Conservation (phyloP, 2,888 invertebrate genomes). For the Pachycephus smyrnensis region DNA sequence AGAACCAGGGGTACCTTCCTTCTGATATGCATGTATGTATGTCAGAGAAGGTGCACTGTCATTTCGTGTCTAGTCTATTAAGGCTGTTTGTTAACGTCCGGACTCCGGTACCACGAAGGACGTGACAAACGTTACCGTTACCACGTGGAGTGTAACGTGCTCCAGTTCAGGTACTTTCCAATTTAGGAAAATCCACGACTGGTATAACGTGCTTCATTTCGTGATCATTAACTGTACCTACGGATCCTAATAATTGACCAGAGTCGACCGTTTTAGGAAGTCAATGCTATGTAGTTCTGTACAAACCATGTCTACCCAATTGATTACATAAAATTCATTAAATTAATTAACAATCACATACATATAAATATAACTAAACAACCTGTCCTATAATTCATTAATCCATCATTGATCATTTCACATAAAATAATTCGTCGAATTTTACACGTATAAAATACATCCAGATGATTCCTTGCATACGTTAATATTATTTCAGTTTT, state of each 20-base stretch:
- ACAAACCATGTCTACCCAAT: neutral
- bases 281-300: neutral
- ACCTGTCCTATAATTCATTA: neutral
- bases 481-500: neutral
- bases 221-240: neutral
- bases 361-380: neutral
- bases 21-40: slow-evolving; percentile 28
- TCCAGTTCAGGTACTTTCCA: slow-evolving; percentile 34
- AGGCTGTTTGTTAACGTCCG: slow-evolving; percentile 22
- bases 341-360: neutral
- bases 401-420: no score
- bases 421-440: neutral
- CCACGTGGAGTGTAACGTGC: slow-evolving; percentile 35
- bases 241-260: neutral
- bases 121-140: slow-evolving; percentile 46
- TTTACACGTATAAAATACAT: neutral
- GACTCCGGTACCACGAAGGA: slow-evolving; percentile 28
- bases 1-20: slow-evolving; percentile 22
- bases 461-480: neutral
- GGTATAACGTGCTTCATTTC: neutral
- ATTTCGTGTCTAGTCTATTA: slow-evolving; percentile 12
- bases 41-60: slow-evolving; percentile 28
- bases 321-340: neutral
- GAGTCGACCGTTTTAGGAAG: neutral
- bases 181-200: neutral